Conservation (phyloP, 2,113 vertebrate species). For the Gadus chalcogrammus region DNA sequence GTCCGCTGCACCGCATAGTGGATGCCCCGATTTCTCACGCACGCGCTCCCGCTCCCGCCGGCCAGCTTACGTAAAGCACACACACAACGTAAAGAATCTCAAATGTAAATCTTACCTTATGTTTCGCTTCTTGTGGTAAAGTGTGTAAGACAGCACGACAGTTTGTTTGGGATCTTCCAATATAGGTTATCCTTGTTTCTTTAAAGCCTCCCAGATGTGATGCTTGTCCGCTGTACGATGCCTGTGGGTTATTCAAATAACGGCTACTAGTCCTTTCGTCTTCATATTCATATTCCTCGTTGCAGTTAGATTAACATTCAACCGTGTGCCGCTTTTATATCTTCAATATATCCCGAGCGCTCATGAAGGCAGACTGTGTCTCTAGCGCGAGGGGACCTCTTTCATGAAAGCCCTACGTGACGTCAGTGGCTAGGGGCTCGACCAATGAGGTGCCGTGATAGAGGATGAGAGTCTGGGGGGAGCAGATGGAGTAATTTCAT, state of each 20-base stretch:
- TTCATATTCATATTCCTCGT: constrained; percentile 2
- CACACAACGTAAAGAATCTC: too few species aligned
- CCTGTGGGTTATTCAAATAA: too few species aligned
- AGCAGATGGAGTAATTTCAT: constrained; percentile 73
- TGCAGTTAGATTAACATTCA: constrained; percentile 13
- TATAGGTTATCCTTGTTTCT: too few species aligned
- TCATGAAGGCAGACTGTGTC: constrained; percentile 54
- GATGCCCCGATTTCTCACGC: constrained; percentile 16
- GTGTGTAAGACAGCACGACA: too few species aligned
- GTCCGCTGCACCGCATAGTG: constrained; percentile 39
- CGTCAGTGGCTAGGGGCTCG: constrained; percentile 64
- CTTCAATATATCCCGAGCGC: constrained; percentile 23
- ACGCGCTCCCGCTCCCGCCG: neutral
- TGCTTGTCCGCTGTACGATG: too few species aligned
- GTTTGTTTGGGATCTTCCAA: too few species aligned
- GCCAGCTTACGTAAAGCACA: too few species aligned
- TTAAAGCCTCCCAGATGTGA: too few species aligned
- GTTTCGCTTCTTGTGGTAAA: too few species aligned
- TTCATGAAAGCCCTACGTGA: constrained; percentile 60
- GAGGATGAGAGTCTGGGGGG: constrained; percentile 27
- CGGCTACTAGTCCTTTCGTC: too few species aligned
- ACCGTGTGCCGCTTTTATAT: constrained; percentile 11
- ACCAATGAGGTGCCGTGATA: constrained; percentile 49
- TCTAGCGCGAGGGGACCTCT: constrained; percentile 45
- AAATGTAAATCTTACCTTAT: too few species aligned